Conservation (phyloP, 2,888 invertebrate genomes). For the Pinctada fucata region DNA sequence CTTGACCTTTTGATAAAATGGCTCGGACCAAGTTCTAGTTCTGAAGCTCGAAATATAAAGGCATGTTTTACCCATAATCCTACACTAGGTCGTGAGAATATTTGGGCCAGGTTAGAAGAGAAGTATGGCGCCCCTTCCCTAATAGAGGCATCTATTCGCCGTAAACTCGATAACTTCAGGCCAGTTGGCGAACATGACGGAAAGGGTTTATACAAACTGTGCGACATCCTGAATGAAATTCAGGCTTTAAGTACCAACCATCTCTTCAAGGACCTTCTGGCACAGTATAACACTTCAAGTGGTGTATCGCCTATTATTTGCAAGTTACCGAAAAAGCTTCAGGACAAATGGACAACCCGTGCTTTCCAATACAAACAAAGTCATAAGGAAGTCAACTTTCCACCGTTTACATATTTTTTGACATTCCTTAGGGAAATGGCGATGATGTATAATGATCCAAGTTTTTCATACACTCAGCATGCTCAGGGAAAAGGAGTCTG, state of each 20-base stretch:
- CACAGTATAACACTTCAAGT: constrained; percentile 45
- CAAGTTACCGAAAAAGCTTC: constrained; percentile 51
- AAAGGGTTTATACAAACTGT: neutral
- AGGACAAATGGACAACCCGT: too few species aligned
- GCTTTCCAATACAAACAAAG: constrained; percentile 13
- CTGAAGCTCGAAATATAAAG: constrained; percentile 3
- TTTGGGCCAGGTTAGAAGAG: constrained; percentile 2
- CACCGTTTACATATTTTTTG: constrained; percentile 8
- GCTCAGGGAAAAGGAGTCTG: neutral
- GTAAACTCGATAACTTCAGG: constrained; percentile 4
- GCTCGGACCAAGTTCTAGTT: constrained; percentile 13
- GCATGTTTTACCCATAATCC: constrained; percentile 9
- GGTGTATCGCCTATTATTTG: constrained; percentile 46
- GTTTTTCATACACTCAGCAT: neutral
- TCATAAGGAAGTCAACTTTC: constrained; percentile 5
- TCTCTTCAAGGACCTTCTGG: constrained; percentile 31
- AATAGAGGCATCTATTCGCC: neutral
- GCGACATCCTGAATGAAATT: constrained; percentile 14
- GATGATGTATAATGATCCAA: constrained; percentile 5
- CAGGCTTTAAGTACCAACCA: constrained; percentile 38
- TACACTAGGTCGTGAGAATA: neutral
- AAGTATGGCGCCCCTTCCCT: neutral
- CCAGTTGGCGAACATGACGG: too few species aligned
- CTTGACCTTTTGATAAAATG: constrained; percentile 8
- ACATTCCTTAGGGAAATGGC: constrained; percentile 18